Base-by-base conservation (phyloP, 2,888 invertebrate species). In the Lissonota sp. region DNA sequence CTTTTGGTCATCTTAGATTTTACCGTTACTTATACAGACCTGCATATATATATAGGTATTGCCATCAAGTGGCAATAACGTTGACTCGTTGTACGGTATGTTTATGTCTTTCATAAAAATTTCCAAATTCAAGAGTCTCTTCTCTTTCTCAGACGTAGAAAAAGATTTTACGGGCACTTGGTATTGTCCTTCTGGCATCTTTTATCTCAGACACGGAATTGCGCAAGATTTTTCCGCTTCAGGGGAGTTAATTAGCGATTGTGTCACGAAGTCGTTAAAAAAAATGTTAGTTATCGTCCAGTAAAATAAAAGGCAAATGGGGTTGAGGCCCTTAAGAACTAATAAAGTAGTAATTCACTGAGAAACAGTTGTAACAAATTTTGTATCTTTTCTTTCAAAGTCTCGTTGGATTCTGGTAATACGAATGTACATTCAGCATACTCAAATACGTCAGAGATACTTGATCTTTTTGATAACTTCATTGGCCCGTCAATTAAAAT, bases 401-500 rank as follows among this genome's bases (percentile, higher is more conserved):
- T 66, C 49, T 40, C 37, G 58, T 53, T 75, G 49, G 37, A 66
- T 66, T 6, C 42, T 14, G 39, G 14, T 62, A n/a, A 6, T 76
- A 60, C 7, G 39, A 39, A 53, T 57, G 42, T 4, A 42, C 53
- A 53, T 37, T 26, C 1, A 26, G 26, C 3, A 26, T 26, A 26
- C 3, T 2, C 3, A 26, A 3, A 26, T 26, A 26, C 26, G 26
- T 26, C 26, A 26, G 26, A 26, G 26, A 26, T 26, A 26, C 26
- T 26, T 26, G 26, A 26, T 39, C 66, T 40, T 82, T 84, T 85
- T 89, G 88, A 87, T 88, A 85, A 84, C 86, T 84, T 86, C 87
- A 87, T 88, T 89, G 88, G 88, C 89, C 89, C 85, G 86, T 85
- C 87, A 89, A 90, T 89, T 90, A 89, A 90, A 89, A 86, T 80